phyloP scores from a whole-genome alignment of 2,888 invertebrate genomes.

The Hirtodrosophila confusa region DNA sequence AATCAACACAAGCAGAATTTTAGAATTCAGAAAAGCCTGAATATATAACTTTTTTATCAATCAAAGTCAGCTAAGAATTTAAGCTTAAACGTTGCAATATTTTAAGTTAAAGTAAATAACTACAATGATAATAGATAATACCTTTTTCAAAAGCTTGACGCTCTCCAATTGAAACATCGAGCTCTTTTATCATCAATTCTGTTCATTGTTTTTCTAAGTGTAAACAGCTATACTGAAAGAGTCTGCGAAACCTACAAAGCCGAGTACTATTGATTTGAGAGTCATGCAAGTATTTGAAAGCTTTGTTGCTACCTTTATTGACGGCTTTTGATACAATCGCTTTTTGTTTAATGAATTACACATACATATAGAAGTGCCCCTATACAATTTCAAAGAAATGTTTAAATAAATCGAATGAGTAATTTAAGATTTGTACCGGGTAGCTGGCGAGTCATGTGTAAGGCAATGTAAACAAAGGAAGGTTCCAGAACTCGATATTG shows the following conservation, averaged over 20 bases:
- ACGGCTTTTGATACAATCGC: constrained; percentile 23
- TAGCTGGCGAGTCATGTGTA: constrained; percentile 3
- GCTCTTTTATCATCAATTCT: too few species aligned
- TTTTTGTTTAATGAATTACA: neutral
- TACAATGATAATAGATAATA: too few species aligned
- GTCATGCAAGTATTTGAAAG: constrained; percentile 34
- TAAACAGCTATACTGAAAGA: neutral
- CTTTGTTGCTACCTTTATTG: constrained; percentile 17
- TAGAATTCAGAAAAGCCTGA: too few species aligned
- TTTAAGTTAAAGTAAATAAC: too few species aligned
- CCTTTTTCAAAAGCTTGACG: too few species aligned
- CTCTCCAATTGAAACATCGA: too few species aligned
- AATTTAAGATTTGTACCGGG: constrained; percentile 25
- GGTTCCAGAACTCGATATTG: neutral
- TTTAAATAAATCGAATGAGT: constrained; percentile 23
- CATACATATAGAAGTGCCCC: constrained; percentile 17
- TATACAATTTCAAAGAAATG: constrained; percentile 30
- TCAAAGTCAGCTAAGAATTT: too few species aligned
- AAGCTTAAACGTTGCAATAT: too few species aligned
- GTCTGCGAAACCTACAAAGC: constrained; percentile 8
- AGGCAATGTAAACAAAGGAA: neutral
- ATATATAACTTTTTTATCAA: too few species aligned
- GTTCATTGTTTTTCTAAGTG: constrained; percentile 14
- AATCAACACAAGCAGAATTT: too few species aligned
- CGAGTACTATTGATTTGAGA: constrained; percentile 24